Base-by-base conservation (phyloP, 2,888 invertebrate genomes). In the Bruchidius siliquastri region DNA sequence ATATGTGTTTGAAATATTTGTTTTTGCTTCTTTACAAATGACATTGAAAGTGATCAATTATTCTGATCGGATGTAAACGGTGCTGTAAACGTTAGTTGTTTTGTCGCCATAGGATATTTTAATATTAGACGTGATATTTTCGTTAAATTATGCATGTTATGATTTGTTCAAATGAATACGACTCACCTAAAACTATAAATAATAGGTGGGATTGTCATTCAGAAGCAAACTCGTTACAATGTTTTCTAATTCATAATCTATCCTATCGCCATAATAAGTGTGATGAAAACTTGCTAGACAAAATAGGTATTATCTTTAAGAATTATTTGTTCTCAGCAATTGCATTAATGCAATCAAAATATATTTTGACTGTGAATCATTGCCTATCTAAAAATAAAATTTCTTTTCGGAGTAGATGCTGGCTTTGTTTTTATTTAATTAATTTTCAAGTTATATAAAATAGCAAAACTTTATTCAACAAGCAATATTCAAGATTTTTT, bases 21-120 rank as follows among this genome's bases (percentile, higher is more conserved):
- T 80, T 80, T 78, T 78, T 79, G 49, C 76, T 79, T 79, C 76
- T 72, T 78, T 78, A 77, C 77, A 75, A 76, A 79, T 83, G 84
- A 83, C 84, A 84, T 83, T 84, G 84, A 83, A 83, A 82, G 78
- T 79, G 78, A 80, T 80, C 80, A 81, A 81, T 81, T 81, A 80
- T 79, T 79, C 76, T 77, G 75, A 77, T 77, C 78, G 73, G 74
- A 72, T 49, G 49, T 77, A 67, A 22, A 22, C 70, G 66, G 2
- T 70, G 74, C 72, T 49, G 49, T 77, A 67, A 22, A 22, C 70
- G 66, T 22, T 70, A 13, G 70, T 70, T 70, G 26, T 2, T 8
- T 70, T 21, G 26, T 22, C 70, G 22, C 70, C 22, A 70, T 70
- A 13, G 26, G 22, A 70, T 20, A 70, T 21, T 68, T 68, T 13